Base-by-base conservation (phyloP, 2,113 vertebrate species). In the Labrus mixtus region DNA sequence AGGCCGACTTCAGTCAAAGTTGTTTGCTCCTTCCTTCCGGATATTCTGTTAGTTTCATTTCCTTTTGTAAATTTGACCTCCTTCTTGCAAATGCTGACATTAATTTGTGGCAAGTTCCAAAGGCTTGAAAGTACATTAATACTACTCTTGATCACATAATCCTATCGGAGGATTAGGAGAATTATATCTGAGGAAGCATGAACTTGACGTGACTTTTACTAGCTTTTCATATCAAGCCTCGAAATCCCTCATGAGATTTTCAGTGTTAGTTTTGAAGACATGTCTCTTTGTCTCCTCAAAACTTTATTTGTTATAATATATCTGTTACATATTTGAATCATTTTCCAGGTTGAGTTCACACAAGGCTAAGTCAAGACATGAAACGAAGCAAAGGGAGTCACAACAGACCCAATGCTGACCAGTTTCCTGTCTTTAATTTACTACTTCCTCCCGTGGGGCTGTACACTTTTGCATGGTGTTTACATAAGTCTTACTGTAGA, bases 131-230 rank as follows among this genome's bases (percentile, higher is more conserved):
- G 57, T 39, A 33, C 41, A 56, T 51, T 64, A 46, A 15, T 16
- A 55, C 63, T 36, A 8, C 43, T 68, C 19, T 43, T 70, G 25
- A 84, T 64, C 46, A 25, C 22, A 46, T 81, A 83, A 80, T 79
- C 73, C 76, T 13, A 39, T 69, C n/a, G 36, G 46, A 55, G 73
- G 81, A 82, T 84, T 86, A 82, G 3, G 6, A 22, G 43, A 6
- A 53, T 63, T 15, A 56, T 51, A 60, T 82, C 25, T 67, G 8
- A 85, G 33, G 16, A 72, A 65, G 37, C 33, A 37, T 41, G 51
- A 68, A 79, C 37, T 67, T 57, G 41, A 68, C 33, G 58, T 61
- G 36, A 74, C 65, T 51, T 51, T 80, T 25, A 45, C 41, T 56
- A 56, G 65, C 68, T 73, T 76, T 63, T 78, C 45, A 73, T 63